Percentiles rank a stretch among this genome's conserved stretches.
Evolutionary conservation across 1,140 invertebrate species (phyloP).

Genomic region (Drosophila micromelanica): DNA sequence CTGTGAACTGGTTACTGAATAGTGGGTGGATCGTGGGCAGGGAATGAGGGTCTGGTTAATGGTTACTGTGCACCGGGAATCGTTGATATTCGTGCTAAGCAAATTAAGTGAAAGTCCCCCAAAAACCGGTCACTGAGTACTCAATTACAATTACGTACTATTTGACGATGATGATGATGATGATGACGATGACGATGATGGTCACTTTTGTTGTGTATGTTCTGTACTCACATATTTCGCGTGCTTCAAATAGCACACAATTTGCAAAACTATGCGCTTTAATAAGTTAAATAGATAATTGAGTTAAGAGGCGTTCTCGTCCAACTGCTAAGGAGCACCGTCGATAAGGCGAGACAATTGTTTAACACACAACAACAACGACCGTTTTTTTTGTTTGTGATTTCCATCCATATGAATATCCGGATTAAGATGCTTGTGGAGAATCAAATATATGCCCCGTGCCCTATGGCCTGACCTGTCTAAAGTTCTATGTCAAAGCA

Average conservation of each 20-base stretch:
- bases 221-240: conserved; percentile 53
- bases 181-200: conserved; percentile 53
- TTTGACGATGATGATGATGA: conserved; percentile 14
- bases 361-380: neutral
- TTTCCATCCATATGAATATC: conserved; percentile 38
- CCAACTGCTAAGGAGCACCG: conserved; percentile 14
- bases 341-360: conserved; percentile 43
- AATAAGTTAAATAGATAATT: conserved; percentile 81
- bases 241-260: conserved; percentile 63
- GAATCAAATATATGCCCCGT: conserved; percentile 24
- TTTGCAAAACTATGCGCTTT: conserved; percentile 73
- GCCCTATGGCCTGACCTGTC: conserved; percentile 19
- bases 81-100: conserved; percentile 47
- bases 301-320: conserved; percentile 71
- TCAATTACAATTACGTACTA: conserved; percentile 55
- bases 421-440: conserved; percentile 54
- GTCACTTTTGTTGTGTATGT: conserved; percentile 19
- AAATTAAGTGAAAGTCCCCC: conserved; percentile 48
- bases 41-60: neutral
- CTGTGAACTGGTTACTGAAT: neutral
- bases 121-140: conserved; percentile 33
- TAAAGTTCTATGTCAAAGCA: conserved; percentile 72
- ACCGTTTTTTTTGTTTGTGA: neutral
- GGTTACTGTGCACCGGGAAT: conserved; percentile 7
- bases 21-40: too few species aligned